Conservation (phyloP, 2,888 invertebrate genomes). For the Mechanitis messenoides region DNA sequence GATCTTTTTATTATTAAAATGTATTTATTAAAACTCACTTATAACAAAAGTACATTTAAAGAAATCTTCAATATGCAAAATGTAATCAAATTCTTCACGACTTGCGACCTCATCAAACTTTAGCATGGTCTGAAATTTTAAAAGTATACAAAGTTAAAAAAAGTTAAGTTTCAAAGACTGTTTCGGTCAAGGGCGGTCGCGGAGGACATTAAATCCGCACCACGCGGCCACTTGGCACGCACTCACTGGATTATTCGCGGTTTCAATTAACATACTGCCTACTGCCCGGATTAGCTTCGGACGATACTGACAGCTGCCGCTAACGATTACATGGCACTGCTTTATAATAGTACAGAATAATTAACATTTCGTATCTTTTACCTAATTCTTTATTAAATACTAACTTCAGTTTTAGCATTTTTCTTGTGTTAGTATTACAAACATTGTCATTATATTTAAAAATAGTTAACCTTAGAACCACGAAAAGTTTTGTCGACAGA, state of each 20-base stretch:
- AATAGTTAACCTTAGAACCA: no score
- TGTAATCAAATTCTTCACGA: background rate
- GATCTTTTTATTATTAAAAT: background rate
- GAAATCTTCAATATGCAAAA: background rate
- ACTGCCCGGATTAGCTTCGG: conserved; percentile 3
- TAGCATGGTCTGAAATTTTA: no score
- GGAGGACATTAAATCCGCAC: conserved; percentile 8
- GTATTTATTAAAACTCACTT: background rate
- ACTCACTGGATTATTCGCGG: conserved; percentile 15
- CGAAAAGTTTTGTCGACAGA: no score
- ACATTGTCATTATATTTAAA: no score
- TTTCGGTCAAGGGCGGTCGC: background rate
- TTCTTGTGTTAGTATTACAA: no score
- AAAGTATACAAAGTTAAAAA: no score
- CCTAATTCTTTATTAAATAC: background rate
- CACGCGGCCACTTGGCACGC: conserved; percentile 9
- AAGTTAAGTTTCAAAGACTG: no score
- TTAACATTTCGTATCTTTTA: background rate
- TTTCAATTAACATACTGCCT: conserved; percentile 16
- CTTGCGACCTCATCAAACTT: no score
- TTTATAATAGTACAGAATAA: conserved; percentile 1
- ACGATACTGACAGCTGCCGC: conserved; percentile 2
- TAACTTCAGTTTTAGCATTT: background rate
- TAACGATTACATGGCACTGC: conserved; percentile 1
- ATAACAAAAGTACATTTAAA: no score